Evolutionary conservation across 1,140 invertebrate genomes (phyloP).

Genomic region (Panagrolaimus sp.): DNA sequence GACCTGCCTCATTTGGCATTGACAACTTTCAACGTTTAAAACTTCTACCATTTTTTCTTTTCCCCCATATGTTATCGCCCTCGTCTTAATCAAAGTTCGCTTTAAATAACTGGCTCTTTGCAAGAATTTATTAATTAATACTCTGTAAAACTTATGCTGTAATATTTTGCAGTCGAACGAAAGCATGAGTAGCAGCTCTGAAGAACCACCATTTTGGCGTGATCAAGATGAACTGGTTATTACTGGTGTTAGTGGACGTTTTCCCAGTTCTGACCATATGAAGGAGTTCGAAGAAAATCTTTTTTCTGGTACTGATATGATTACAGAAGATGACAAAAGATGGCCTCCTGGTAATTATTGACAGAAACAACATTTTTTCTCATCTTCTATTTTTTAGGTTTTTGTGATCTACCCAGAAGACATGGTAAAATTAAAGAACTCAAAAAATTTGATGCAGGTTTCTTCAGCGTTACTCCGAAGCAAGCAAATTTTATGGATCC

Average conservation of each 20-base stretch:
- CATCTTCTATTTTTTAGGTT: conserved; percentile 57
- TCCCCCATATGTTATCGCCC: too few species aligned
- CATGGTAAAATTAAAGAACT: conserved; percentile 84
- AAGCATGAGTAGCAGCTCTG: conserved; percentile 47
- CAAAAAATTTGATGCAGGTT: conserved; percentile 63
- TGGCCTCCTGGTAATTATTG: conserved; percentile 63
- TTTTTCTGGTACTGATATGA: conserved; percentile 76
- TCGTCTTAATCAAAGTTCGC: too few species aligned
- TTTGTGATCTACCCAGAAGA: conserved; percentile 75
- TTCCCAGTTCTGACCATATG: conserved; percentile 78
- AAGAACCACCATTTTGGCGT: conserved; percentile 47
- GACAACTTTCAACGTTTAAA: too few species aligned
- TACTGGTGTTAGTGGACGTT: conserved; percentile 77
- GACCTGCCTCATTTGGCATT: too few species aligned
- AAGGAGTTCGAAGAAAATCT: conserved; percentile 81
- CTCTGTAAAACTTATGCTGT: too few species aligned
- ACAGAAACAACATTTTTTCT: background rate
- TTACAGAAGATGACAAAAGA: conserved; percentile 76
- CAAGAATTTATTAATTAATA: too few species aligned
- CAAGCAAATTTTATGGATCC: conserved; percentile 66
- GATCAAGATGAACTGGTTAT: conserved; percentile 74
- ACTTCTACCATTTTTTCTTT: too few species aligned
- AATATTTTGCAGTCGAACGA: conserved; percentile 50
- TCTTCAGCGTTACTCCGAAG: conserved; percentile 63
- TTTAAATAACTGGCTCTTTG: too few species aligned